Percentiles rank a stretch among this genome's conserved stretches.
These are phyloP conservation scores for Trichonephila inaurata DNA, from an alignment of 1,140 invertebrate genomes.

Conservation along the genomic window DNA sequence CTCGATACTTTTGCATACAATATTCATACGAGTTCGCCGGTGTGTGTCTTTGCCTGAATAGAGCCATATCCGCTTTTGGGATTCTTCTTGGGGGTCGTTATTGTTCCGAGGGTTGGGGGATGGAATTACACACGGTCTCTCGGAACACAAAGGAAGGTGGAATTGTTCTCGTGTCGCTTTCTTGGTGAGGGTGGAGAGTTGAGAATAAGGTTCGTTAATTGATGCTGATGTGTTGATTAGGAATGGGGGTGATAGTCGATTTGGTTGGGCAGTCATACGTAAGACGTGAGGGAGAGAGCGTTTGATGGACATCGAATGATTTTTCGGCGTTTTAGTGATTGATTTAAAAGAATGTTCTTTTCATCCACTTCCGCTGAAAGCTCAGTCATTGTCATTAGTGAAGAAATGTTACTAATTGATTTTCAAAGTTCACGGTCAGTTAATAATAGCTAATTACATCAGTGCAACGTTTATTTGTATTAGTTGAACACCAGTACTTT, in stretches of 20 bases:
- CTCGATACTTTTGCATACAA: constrained; percentile 48
- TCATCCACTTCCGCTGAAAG: background rate
- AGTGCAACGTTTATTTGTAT: too few species aligned
- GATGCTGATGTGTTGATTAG: background rate
- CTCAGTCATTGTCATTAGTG: too few species aligned
- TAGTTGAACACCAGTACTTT: too few species aligned
- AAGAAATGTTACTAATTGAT: too few species aligned
- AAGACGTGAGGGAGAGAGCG: background rate
- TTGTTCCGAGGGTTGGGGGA: constrained; percentile 46
- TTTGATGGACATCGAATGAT: background rate
- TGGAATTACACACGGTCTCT: constrained; percentile 47
- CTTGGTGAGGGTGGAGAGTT: background rate
- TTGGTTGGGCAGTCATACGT: constrained; percentile 17
- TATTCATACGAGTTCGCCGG: constrained; percentile 62
- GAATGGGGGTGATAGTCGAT: background rate
- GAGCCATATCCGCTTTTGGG: constrained; percentile 65
- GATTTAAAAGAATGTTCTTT: background rate
- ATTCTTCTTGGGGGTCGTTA: constrained; percentile 30
- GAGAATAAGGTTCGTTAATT: constrained; percentile 1
- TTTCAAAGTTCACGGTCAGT: background rate
- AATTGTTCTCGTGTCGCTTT: background rate
- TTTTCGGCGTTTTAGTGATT: background rate
- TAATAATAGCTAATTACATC: background rate
- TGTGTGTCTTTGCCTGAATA: constrained; percentile 59
- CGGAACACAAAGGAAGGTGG: constrained; percentile 2